Conservation (phyloP, 2,888 invertebrate genomes). For the Archips xylosteana region DNA sequence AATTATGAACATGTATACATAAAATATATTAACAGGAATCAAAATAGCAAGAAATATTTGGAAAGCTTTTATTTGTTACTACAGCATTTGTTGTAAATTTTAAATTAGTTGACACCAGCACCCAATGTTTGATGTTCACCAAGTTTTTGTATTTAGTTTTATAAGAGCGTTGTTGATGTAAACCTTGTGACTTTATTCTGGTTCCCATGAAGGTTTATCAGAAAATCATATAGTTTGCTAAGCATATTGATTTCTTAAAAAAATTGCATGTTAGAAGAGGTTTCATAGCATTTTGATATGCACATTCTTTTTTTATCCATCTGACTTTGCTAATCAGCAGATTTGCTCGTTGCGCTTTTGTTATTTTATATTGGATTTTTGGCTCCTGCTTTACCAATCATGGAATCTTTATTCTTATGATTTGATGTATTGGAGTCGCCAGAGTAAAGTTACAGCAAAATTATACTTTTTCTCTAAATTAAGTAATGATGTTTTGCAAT, state of each 20-base stretch:
- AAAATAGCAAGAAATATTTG: slow-evolving; percentile 12
- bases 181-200: slow-evolving; percentile 21
- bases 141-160: slow-evolving; percentile 52
- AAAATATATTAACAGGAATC: background rate
- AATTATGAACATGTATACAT: slow-evolving; percentile 5
- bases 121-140: slow-evolving; percentile 53
- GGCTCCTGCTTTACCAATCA: no score
- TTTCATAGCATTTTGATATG: no score
- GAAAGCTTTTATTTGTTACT: slow-evolving; percentile 18
- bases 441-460: slow-evolving; percentile 19
- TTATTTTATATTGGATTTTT: no score
- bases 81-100: slow-evolving; percentile 25
- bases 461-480: slow-evolving; percentile 26
- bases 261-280: background rate
- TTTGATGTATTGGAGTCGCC: background rate
- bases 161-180: slow-evolving; percentile 41
- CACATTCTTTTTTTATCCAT: no score
- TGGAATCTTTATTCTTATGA: background rate
- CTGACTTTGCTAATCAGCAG: background rate
- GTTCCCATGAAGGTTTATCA: background rate
- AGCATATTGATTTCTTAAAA: background rate
- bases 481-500: background rate
- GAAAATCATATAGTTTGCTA: background rate
- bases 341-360: no score
- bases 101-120: slow-evolving; percentile 56